Evolutionary conservation across 2,888 invertebrate genomes (phyloP).

Genomic region (Epinotia demarniana): DNA sequence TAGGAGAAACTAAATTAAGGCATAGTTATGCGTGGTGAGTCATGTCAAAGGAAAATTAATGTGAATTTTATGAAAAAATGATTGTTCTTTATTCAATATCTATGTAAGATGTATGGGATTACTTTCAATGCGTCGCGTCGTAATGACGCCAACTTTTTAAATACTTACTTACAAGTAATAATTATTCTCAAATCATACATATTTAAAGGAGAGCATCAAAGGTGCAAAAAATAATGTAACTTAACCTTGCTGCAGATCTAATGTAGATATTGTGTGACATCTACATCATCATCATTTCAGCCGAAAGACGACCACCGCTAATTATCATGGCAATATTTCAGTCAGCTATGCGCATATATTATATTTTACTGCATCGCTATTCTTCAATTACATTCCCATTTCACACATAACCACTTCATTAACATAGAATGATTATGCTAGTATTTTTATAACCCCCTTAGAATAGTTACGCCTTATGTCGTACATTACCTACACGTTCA

Average conservation of each 20-base stretch:
- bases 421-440: constrained; percentile 16
- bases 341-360: constrained; percentile 19
- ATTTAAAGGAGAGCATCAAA: not conserved
- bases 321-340: constrained; percentile 14
- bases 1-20: not conserved
- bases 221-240: not conserved
- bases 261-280: not conserved
- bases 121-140: constrained; percentile 7
- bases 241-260: not conserved
- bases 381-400: constrained; percentile 14
- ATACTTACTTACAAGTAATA: not conserved
- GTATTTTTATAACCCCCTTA: not conserved
- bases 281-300: not conserved
- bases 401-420: constrained; percentile 24
- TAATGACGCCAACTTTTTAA: constrained; percentile 9
- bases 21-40: not conserved
- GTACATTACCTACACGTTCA: not conserved
- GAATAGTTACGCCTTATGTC: not conserved
- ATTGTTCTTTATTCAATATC: constrained; percentile 5
- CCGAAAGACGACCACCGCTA: not conserved
- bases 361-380: constrained; percentile 5
- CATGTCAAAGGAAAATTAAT: not conserved
- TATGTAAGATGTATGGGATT: constrained; percentile 14
- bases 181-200: not conserved
- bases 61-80: constrained; percentile 1